Evolutionary conservation across 2,113 vertebrate species (phyloP), one percentile per base, ranked within the genome.

Genomic region (Eira barbara): DNA sequence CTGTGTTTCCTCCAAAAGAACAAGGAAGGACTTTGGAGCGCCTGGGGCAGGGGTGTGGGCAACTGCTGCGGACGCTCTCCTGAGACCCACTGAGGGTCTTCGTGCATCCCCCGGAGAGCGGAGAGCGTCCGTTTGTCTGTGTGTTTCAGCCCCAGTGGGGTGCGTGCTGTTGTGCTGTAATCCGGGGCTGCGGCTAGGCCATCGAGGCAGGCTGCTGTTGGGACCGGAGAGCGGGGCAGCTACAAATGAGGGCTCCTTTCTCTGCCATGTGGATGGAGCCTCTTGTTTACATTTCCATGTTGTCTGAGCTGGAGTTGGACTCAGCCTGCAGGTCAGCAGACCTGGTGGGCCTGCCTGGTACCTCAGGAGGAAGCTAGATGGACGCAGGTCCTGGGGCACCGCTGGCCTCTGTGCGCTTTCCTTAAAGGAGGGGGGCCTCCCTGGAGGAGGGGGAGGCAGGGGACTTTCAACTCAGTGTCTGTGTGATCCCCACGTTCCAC

Each of bases 51-150:
- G 3, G 59, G 23, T 25, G 23, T 59, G 89, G 91, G 95, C 92
- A 93, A 86, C 89, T 14, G 59, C 61, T 67, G 88, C 67, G 79
- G 78, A 59, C 73, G 23, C 82, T 97, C 95, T 97, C 94, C 81
- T 8, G 97, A 97, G 94, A 96, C 94, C 90, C 0, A 0, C 49
- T 29, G 29, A 95, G 97, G 89, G 82, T 69, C 17, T 95, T 93
- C 47, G 15, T 89, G 79, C 7, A 9, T 96, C 39, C 0, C 20
- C 49, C 59, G 91, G 36, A 63, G 59, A 92, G 34, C 59, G 91
- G 36, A 63, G 59, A 92, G 34, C 25, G 25, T 63, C 52, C 96
- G 1, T 73, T 21, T 1, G 9, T 12, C 71, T 74, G 36, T 25
- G 0, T 39, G 71, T 96, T n/a, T 91, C 6, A 0, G 47, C 61